phyloP scores from a whole-genome alignment of 2,797 vertebrate genomes.

The Mormyrus proboscirostris region DNA sequence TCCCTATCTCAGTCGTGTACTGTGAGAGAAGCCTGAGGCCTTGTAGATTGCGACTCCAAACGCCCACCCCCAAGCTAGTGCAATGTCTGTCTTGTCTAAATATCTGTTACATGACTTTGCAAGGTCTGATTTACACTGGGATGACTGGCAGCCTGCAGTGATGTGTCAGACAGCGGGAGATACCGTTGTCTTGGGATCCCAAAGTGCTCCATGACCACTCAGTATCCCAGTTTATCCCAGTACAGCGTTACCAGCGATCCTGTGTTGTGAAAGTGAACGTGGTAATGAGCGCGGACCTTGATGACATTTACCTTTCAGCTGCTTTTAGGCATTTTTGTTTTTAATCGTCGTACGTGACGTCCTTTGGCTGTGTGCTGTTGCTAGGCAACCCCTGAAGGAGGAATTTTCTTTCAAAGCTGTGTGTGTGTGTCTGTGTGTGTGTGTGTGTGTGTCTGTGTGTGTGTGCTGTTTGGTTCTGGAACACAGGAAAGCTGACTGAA shows the following conservation, averaged over 20 bases:
- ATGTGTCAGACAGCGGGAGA: not conserved
- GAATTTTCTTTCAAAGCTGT: slow-evolving; percentile 12
- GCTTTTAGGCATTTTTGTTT: slow-evolving; percentile 29
- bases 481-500: not conserved
- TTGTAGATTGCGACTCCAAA: not conserved
- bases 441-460: not conserved
- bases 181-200: not conserved
- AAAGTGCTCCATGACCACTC: not conserved
- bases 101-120: not conserved
- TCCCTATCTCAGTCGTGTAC: not conserved
- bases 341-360: slow-evolving; percentile 56
- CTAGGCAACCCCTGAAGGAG: slow-evolving; percentile 51
- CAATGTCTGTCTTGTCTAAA: not conserved
- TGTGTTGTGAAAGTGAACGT: not conserved
- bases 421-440: slow-evolving; percentile 16
- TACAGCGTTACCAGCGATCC: not conserved
- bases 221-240: not conserved
- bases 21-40: not conserved
- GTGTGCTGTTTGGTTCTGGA: not conserved
- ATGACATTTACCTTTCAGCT: not conserved
- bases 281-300: not conserved
- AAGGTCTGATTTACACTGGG: not conserved
- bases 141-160: not conserved
- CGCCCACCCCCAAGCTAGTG: not conserved
- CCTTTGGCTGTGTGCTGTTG: slow-evolving; percentile 60